Conservation (phyloP, 2,888 invertebrate species). For the Aphidius colemani region DNA sequence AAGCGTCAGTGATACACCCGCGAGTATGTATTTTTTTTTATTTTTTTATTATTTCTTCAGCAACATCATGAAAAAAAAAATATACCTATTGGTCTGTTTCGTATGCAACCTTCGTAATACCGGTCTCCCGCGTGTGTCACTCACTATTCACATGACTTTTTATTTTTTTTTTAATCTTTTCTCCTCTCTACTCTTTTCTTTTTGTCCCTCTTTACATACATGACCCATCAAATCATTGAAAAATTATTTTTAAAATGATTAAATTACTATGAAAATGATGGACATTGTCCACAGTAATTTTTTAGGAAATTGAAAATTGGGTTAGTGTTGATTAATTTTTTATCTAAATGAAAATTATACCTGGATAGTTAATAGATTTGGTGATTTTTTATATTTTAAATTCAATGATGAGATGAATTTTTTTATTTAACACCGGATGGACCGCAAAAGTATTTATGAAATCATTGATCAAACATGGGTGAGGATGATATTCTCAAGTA, state of each 20-base stretch:
- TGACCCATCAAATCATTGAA: slow-evolving; percentile 6
- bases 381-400: slow-evolving; percentile 12
- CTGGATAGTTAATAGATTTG: slow-evolving; percentile 29
- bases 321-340: not conserved
- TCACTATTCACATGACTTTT: slow-evolving; percentile 18
- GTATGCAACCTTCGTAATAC: slow-evolving; percentile 53
- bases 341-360: too few relatives aligned
- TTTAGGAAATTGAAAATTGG: not conserved
- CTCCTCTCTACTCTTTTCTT: not conserved
- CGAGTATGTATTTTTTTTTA: slow-evolving; percentile 17
- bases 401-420: not conserved
- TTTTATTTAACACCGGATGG: slow-evolving; percentile 47
- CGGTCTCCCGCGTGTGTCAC: slow-evolving; percentile 32
- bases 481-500: slow-evolving; percentile 39
- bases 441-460: slow-evolving; percentile 46
- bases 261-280: too few relatives aligned
- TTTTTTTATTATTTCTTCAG: slow-evolving; percentile 7
- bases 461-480: slow-evolving; percentile 55
- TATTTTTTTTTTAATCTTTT: not conserved
- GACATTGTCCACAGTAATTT: slow-evolving; percentile 30
- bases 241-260: not conserved
- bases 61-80: slow-evolving; percentile 17
- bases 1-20: slow-evolving; percentile 29
- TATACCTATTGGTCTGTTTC: slow-evolving; percentile 40
- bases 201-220: not conserved